Evolutionary conservation across 2,113 vertebrate species (phyloP), one percentile per base, ranked within the genome.

Genomic region (Caracal caracal): DNA sequence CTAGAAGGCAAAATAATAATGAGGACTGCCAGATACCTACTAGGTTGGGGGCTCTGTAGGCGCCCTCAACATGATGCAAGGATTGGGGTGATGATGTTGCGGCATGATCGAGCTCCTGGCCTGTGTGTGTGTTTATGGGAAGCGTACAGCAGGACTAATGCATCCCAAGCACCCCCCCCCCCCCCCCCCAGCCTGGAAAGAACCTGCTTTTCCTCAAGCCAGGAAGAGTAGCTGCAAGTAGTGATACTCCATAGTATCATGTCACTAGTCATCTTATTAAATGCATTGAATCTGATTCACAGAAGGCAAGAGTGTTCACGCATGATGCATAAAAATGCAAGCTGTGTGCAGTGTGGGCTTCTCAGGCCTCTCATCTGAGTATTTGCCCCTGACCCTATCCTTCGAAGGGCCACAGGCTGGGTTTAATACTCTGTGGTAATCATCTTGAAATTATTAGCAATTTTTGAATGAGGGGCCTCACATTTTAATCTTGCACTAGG

Each of bases 401-500:
- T 73, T 13, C 28, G 16, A 70, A 91, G 16, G 43, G 47, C 30
- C 47, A 33, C 35, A 8, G 24, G 9, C 53, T 78, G 30, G 2
- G 26, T 88, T 24, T 73, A 49, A 43, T 61, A 51, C 35, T 89
- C 40, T 49, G n/a, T 65, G 47, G 35, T 79, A 11, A 6, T 53
- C 20, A 11, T 40, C 73, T 76, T 49, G 3, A 53, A 76, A n/a
- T 76, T 28, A 75, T 49, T 49, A 75, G 47, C 40, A 16, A 49
- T 49, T 37, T 30, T 76, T 61, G 13, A 80, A 75, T 30, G 66
- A 75, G 24, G 17, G 10, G 33, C 37, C 53, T 43, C 10, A 28
- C 15, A 56, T 53, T 94, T 92, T 78, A 78, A n/a, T 51, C 28
- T 92, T 85, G 66, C 33, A 63, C 68, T 53, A 37, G 30, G 13